These are phyloP conservation scores for Chironomus tentans DNA, from an alignment of 2,888 invertebrate species.

Conservation along the genomic window DNA sequence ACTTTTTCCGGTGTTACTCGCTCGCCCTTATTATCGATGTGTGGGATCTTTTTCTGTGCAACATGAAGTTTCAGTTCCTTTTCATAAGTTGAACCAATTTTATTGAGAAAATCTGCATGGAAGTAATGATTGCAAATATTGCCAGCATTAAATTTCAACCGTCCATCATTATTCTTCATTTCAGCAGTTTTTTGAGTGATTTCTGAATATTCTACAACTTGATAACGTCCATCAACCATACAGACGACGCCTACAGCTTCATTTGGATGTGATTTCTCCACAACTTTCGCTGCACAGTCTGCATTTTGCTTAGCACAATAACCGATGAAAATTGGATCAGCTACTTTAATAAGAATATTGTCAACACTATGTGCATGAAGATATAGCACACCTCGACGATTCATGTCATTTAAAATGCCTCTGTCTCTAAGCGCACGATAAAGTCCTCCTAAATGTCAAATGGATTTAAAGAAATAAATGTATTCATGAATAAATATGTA, in stretches of 20 bases:
- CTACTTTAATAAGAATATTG: conserved; percentile 95
- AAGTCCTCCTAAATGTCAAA: conserved; percentile 53
- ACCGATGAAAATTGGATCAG: conserved; percentile 93
- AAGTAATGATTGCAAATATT: conserved; percentile 99
- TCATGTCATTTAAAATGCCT: conserved; percentile 72
- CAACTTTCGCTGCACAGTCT: conserved; percentile 94
- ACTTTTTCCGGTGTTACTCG: conserved; percentile 66
- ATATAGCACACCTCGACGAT: conserved; percentile 68
- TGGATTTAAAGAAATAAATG: not conserved
- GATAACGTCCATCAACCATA: conserved; percentile 79
- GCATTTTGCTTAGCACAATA: conserved; percentile 83
- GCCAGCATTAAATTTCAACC: conserved; percentile 84
- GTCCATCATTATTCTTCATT: conserved; percentile 63
- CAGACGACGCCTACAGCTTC: conserved; percentile 97
- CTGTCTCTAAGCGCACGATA: conserved; percentile 68
- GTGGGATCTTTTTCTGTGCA: conserved; percentile 95
- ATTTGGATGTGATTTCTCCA: conserved; percentile 79
- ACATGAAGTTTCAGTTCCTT: conserved; percentile 78
- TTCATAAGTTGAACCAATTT: conserved; percentile 63
- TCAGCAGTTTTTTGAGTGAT: conserved; percentile 81
- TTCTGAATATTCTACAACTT: conserved; percentile 96
- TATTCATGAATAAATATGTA: not conserved
- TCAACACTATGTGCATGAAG: conserved; percentile 97
- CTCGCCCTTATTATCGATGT: conserved; percentile 61
- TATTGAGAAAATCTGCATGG: conserved; percentile 70